Evolutionary conservation across 2,888 invertebrate species (phyloP).

Genomic region (Caenorhabditis sp.): DNA sequence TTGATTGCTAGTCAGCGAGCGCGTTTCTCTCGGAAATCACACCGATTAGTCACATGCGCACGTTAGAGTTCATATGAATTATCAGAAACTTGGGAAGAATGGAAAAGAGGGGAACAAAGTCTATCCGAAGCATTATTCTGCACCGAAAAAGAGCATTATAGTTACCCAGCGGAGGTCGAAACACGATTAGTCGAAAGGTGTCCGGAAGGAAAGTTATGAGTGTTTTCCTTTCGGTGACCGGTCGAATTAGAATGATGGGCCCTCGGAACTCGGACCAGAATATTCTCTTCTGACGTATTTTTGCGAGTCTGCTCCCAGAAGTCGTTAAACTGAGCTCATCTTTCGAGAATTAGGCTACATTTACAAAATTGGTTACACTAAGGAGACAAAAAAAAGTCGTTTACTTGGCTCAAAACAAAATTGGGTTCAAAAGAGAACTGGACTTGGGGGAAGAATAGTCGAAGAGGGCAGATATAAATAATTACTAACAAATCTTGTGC

Average conservation of each 20-base stretch:
- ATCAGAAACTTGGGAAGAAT: slow-evolving; percentile 13
- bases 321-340: slow-evolving; percentile 32
- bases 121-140: too few relatives aligned
- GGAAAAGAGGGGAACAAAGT: background rate
- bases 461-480: slow-evolving; percentile 23
- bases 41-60: slow-evolving; percentile 32
- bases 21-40: slow-evolving; percentile 15
- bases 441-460: slow-evolving; percentile 6
- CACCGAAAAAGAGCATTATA: background rate
- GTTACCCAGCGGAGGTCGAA: background rate
- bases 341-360: slow-evolving; percentile 19
- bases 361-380: slow-evolving; percentile 32
- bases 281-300: too few relatives aligned
- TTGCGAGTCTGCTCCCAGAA: slow-evolving; percentile 19
- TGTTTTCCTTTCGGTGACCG: slow-evolving; percentile 29
- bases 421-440: background rate
- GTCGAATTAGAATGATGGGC: slow-evolving; percentile 43
- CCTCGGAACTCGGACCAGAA: too few relatives aligned
- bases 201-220: slow-evolving; percentile 25
- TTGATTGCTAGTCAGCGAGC: slow-evolving; percentile 11
- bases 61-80: background rate
- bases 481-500: slow-evolving; percentile 16
- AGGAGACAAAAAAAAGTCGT: background rate
- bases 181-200: slow-evolving; percentile 32
- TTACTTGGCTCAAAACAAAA: too few relatives aligned